phyloP scores from a whole-genome alignment of 2,888 invertebrate genomes.

The Xestia rhomboidea region DNA sequence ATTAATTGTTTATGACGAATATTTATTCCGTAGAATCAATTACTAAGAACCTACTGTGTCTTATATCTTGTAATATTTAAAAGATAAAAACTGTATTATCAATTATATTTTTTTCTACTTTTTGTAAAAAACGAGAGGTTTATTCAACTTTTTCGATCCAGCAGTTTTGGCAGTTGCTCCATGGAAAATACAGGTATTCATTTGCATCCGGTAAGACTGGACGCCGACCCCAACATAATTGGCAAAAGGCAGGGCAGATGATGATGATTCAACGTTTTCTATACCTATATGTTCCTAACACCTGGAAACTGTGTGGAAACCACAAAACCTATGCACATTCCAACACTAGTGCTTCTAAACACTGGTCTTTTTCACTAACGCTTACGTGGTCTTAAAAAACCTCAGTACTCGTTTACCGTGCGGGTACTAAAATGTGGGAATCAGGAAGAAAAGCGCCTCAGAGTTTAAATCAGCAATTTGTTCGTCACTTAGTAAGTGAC shows the following conservation, averaged over 20 bases:
- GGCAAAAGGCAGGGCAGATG: too few relatives aligned
- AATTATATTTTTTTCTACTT: background rate
- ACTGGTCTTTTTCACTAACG: background rate
- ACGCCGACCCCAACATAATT: too few relatives aligned
- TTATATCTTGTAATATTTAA: background rate
- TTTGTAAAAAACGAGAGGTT: background rate
- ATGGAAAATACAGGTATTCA: too few relatives aligned
- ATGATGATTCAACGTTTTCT: background rate
- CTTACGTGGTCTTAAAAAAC: conserved; percentile 28
- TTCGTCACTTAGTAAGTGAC: conserved; percentile 52
- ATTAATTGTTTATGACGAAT: background rate
- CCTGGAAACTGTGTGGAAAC: background rate
- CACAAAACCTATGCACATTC: background rate
- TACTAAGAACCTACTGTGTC: background rate
- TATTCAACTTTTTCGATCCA: too few relatives aligned
- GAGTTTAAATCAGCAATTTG: conserved; percentile 53
- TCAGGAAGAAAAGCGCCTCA: conserved; percentile 11
- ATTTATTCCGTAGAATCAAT: background rate
- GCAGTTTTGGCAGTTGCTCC: too few relatives aligned
- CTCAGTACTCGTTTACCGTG: background rate
- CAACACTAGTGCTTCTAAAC: background rate
- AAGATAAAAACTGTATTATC: background rate
- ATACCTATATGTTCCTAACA: too few relatives aligned
- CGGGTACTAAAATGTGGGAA: conserved; percentile 31
- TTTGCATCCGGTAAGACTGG: too few relatives aligned